These are phyloP conservation scores for Coilia nasus DNA, from an alignment of 2,797 vertebrate genomes.

Conservation along the genomic window DNA sequence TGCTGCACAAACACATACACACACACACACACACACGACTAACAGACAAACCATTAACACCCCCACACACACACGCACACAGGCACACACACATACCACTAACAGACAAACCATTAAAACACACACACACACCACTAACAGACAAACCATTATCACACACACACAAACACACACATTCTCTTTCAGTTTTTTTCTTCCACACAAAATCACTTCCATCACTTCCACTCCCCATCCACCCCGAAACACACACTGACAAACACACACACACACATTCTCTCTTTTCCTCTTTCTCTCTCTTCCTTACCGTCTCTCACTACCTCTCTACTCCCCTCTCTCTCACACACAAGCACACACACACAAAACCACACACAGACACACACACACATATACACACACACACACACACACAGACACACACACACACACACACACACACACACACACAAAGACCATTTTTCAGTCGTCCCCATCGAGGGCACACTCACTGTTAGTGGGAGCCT, in stretches of 20 bases:
- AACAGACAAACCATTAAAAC: not conserved
- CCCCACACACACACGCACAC: constrained; percentile 20
- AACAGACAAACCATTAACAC: not conserved
- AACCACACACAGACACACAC: not conserved
- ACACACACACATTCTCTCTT: too few species aligned
- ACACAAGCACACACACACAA: too few species aligned
- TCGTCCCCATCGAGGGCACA: not conserved
- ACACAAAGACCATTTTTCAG: not conserved
- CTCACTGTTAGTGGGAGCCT: not conserved
- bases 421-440: constrained; percentile 13
- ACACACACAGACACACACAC: constrained; percentile 4
- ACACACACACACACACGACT: not conserved
- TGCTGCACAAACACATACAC: not conserved
- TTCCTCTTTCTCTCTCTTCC: too few species aligned
- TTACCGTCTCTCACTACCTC: too few species aligned
- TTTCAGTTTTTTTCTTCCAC: too few species aligned
- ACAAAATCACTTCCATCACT: too few species aligned
- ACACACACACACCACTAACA: too few species aligned
- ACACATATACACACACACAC: constrained; percentile 5
- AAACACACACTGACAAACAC: too few species aligned
- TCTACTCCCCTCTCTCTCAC: too few species aligned
- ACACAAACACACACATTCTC: constrained; percentile 15
- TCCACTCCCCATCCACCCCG: too few species aligned
- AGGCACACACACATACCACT: constrained; percentile 24
- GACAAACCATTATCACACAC: not conserved